Base-by-base conservation (phyloP, 2,888 invertebrate genomes). In the Acanthosepion lycidas region DNA sequence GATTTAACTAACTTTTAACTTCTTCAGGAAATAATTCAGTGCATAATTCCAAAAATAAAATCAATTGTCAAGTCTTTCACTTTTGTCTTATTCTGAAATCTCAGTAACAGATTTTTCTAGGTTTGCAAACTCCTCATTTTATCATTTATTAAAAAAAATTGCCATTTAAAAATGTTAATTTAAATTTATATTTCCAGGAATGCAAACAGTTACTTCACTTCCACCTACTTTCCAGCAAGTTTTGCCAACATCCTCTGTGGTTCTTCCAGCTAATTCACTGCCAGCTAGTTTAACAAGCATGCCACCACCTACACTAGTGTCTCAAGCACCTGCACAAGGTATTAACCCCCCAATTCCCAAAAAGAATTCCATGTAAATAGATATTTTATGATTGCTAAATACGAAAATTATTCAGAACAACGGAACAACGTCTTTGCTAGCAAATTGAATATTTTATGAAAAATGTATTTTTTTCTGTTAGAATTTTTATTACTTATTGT, bases 281-380 rank as follows among this genome's bases (percentile, higher is more conserved):
- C 94, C 94, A 42, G 94, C 64, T 5, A 94, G 94, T 42, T 59
- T 94, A 33, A 64, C 94, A 53, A 94, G 64, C n/a, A 64, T 94
- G 33, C 94, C 94, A 64, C 94, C 94, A 48, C 94, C 94, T 28
- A 94, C 94, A 20, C 64, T 94, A 42, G 94, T 94, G 20, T 64
- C 94, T 28, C 94, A 94, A 94, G 94, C 94, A n/a, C 42, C 94
- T 33, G 51, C 92, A n/a, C 93, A 93, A 93, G 93, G 93, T 93
- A 53, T 3, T 42, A 42, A 42, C 42, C 42, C 42, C 42, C 42
- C 42, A 42, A 42, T 42, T 3, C 3, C 42, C 42, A 42, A 42
- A n/a, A 78, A 78, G 8, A 15, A 33, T 78, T n/a, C 78, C 23
- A 33, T 78, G 12, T n/a, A 78, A 78, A 78, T 78, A 33, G n/a